These are phyloP conservation scores for Gila orcuttii DNA, from an alignment of 2,113 vertebrate genomes.

Conservation along the genomic window DNA sequence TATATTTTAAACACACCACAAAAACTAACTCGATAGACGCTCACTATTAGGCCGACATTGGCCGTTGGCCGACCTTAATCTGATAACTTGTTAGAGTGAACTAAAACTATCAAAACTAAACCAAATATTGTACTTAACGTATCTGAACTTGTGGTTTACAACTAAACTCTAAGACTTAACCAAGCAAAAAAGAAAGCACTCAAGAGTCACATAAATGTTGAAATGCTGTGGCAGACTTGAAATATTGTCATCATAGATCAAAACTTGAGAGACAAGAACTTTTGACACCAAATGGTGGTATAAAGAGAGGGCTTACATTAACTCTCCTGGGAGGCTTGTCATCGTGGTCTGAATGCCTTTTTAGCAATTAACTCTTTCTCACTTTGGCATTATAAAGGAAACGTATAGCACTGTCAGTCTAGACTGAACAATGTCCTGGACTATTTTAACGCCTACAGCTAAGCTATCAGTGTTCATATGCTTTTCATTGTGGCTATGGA, in stretches of 20 bases:
- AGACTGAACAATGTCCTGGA: neutral
- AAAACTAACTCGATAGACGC: too few species aligned
- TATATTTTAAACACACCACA: too few species aligned
- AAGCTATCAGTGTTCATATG: neutral
- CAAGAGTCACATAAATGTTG: conserved; percentile 3
- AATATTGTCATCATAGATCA: neutral
- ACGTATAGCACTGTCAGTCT: neutral
- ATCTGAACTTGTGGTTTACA: neutral
- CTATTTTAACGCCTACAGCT: neutral
- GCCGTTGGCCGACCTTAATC: neutral
- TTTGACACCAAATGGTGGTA: neutral
- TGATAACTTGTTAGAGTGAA: neutral
- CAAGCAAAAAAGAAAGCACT: neutral
- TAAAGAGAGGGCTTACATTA: neutral
- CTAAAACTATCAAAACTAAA: neutral
- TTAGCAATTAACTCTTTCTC: neutral
- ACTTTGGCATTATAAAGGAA: neutral
- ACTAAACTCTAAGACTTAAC: conserved; percentile 2
- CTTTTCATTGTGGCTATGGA: neutral
- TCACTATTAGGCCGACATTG: too few species aligned
- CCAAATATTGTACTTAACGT: neutral
- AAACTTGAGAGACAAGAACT: neutral
- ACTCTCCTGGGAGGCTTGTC: neutral
- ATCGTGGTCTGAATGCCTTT: neutral
- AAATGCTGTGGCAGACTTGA: neutral